Percentiles rank a stretch among this genome's conserved stretches.
These are phyloP conservation scores for Lasaia peninsularis DNA, from an alignment of 1,140 invertebrate genomes.

Conservation along the genomic window DNA sequence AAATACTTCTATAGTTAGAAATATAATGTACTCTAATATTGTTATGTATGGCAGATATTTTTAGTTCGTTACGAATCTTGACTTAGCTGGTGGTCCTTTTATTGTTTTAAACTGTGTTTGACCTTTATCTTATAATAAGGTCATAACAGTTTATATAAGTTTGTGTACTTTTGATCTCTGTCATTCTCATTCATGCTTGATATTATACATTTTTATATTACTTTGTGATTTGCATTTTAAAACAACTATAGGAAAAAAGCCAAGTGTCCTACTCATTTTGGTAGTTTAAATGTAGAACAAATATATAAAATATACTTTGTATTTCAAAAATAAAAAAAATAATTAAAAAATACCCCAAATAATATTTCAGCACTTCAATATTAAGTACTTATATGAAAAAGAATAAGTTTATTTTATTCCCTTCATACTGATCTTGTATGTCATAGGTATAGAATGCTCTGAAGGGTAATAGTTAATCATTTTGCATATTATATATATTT, in stretches of 20 bases:
- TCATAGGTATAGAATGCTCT: too few relatives aligned
- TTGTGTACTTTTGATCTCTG: slow-evolving; percentile 41
- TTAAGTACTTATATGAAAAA: too few relatives aligned
- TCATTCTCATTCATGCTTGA: not conserved
- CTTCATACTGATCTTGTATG: too few relatives aligned
- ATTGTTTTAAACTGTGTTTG: slow-evolving; percentile 28
- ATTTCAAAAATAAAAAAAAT: too few relatives aligned
- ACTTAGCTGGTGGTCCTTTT: slow-evolving; percentile 5
- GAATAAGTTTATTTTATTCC: too few relatives aligned
- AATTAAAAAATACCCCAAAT: too few relatives aligned
- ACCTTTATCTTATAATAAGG: slow-evolving; percentile 58
- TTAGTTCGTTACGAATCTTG: slow-evolving; percentile 13
- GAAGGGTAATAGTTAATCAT: too few relatives aligned
- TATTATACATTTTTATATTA: not conserved
- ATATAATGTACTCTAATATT: not conserved
- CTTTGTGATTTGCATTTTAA: not conserved
- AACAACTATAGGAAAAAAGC: too few relatives aligned
- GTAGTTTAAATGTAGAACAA: too few relatives aligned
- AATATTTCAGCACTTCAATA: too few relatives aligned
- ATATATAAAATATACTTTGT: not conserved
- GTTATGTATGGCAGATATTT: slow-evolving; percentile 18
- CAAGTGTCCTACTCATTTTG: too few relatives aligned
- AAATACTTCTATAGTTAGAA: slow-evolving; percentile 4
- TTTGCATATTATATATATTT: too few relatives aligned
- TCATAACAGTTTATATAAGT: slow-evolving; percentile 67